Evolutionary conservation across 2,888 invertebrate genomes (phyloP), one percentile per base, ranked within the genome.

Genomic region (Cristatella mucedo): DNA sequence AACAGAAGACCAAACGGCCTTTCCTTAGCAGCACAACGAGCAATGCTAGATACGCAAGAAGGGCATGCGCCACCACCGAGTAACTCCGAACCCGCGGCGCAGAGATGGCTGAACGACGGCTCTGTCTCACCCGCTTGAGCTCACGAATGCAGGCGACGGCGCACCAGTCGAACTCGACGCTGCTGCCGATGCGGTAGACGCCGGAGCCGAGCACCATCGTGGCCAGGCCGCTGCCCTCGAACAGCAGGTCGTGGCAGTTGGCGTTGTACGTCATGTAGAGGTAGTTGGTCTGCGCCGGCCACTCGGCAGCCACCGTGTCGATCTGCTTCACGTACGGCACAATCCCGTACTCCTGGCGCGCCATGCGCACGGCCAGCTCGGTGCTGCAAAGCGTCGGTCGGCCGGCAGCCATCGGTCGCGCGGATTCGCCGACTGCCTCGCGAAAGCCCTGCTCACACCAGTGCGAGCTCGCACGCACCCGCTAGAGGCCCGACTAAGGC

Each of bases 111-210:
- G n/a, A n/a, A n/a, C n/a, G n/a, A n/a, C n/a, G n/a, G n/a, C n/a
- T 26, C 7, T 26, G 7, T 26, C 36, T 49, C 46, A 70, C 68
- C 53, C 81, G 79, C 49, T 85, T 73, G 11, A 97, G 68, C 64
- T 97, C 91, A 42, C 84, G 73, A 33, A 95, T 72, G 59, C 95
- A 97, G 29, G 91, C 85, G 0, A 97, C 95, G 15, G 95, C 93
- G 61, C 95, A 97, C 82, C 93, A 97, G 69, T 97, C 97, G 66
- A 97, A 97, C 68, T 97, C 97, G 4, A 97, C 97, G 0, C 93
- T 95, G 59, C 91, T 86, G n/a, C 63, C 65, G 16, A 65, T 64
- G 21, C 63, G 47, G 46, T 65, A 66, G 18, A 63, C 64, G 0
- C 64, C 64, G 3, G 63, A 63, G 63, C 89, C 91, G 33, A 91